Base-by-base conservation (phyloP, 2,888 invertebrate species). In the Prosopocoilus inquinatus region DNA sequence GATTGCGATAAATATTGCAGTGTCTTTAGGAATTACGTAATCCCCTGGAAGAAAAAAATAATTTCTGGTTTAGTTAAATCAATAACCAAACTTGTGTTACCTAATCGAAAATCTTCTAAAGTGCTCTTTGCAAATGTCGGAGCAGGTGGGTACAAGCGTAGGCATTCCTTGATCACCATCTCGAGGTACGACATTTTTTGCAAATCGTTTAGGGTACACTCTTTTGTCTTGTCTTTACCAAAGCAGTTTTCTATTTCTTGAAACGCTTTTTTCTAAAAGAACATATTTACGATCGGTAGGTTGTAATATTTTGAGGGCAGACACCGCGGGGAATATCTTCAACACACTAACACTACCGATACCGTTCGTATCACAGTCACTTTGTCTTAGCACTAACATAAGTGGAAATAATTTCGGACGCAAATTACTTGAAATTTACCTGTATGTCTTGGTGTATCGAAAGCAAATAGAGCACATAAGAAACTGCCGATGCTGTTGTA, bases 121-220 rank as follows among this genome's bases (percentile, higher is more conserved):
- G 79, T 65, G 38, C 67, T 59, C 60, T 83, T 73, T 60, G 75
- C 78, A 53, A 80, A 78, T 1, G 81, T 55, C 1, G 82, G 82
- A 1, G 81, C 82, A 0, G 81, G 75, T 0, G 83, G 82, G 59
- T 75, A 82, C 9, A 83, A 58, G 9, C 83, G 70, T 39, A 82
- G 70, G 0, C 79, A 69, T 66, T 83, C 82, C 60, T 80, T 83
- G 39, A 82, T 78, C 0, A 81, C 80, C 44, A 77, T 63, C 46
- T 82, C 81, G 60, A 82, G 72, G 64, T 82, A 82, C 66, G 80
- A 81, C 81, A 82, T 81, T 58, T 80, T 72, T 47, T 76, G 71
- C 4, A 82, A 61, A 47, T 82, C 79, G 50, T 71, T 63, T 44
- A 66, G 55, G 0, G 68, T 70, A 2, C 64, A 64, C 16, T 45